Base-by-base conservation (phyloP, 2,888 invertebrate genomes). In the Drosophila atroscutellata region DNA sequence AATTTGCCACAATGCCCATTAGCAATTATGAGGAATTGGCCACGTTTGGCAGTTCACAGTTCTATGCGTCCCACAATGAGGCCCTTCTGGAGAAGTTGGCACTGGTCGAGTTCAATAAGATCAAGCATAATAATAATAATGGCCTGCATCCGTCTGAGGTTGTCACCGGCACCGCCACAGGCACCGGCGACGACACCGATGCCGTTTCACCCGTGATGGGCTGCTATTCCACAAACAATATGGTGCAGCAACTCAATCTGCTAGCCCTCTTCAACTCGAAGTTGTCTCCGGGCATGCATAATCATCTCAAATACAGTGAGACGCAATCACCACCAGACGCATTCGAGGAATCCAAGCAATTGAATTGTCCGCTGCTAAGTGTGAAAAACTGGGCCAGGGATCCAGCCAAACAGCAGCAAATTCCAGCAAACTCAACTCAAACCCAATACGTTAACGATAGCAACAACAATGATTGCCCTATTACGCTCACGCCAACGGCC, bases 171-270 rank as follows among this genome's bases (percentile, higher is more conserved):
- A 24, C 24, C 45, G 45, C 45, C 45, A 15, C 30, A 9, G 30
- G 45, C 45, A 15, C 15, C 24, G 24, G 24, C 24, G 45, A 61
- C 39, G 61, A 36, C 30, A 54, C 63, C 8, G 70, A 69, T 52
- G 26, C 72, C 6, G 94, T 94, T 72, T 90, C 94, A 18, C 81
- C 91, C 0, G 75, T 94, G 93, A 68, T 94, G 93, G 60, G 93
- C 93, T 87, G 93, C 93, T 87, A 94, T 93, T 86, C 94, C 9
- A 71, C 75, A 9, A 80, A 80, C 34, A 85, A 82, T 11, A 83
- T 95, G 75, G 94, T 94, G 32, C 94, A 94, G 55, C 94, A 95
- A 80, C 79, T 92, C 4, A 94, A 94, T 45, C 91, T 95, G 32
- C 93, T 95, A 70, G 94, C 95, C 20, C 94, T 95, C 75, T 92